Evolutionary conservation across 30 jellyfish, hydroid and myxozoan species (phyloP), one percentile per base, ranked within the genome.

Genomic region (Pseudorhiza aurosa): DNA sequence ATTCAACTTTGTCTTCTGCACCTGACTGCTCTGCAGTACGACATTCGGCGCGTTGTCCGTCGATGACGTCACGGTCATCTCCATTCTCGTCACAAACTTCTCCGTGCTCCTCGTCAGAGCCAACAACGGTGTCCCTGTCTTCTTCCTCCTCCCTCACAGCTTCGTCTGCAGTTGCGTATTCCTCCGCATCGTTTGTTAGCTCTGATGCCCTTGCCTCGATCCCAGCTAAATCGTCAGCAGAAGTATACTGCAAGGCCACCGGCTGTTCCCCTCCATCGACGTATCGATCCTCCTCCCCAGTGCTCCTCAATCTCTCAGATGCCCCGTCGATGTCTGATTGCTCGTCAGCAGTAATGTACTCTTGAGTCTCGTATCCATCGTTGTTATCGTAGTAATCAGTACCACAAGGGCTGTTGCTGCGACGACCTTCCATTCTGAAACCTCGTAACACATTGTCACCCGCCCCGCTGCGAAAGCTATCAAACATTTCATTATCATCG

Each of bases 71-170:
- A 4, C 5, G 15, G 18, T 35, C 77, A n/a, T 15, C 9, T 32
- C 21, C 56, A 6, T 12, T 1, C 44, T 28, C 7, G 11, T 29
- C 50, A 1, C n/a, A 24, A 0, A 39, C n/a, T 47, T 53, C 67
- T 53, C 22, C 36, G 4, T 74, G 31, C 51, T 56, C 89, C 17
- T 59, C 72, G 35, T 77, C 89, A 8, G 74, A 68, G 1, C 82
- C 89, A 25, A 77, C 82, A 5, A 77, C 31, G n/a, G 89, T 77
- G 30, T 44, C 14, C 26, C 73, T 29, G 19, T 77, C 89, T 25
- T 77, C 89, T 12, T 77, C 89, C 12, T 40, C 87, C 43, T 53
- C 87, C 42, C 50, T 35, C 37, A 1, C 40, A 10, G 47, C 68
- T 19, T 68, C 82, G 8, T 74, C 69, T 29, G 59, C 82, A 8